A percentile compares a stretch with the other conserved stretches of the same genome.
Conservation (phyloP, 2,113 vertebrate genomes). For the Dromaius novaehollandiae region DNA sequence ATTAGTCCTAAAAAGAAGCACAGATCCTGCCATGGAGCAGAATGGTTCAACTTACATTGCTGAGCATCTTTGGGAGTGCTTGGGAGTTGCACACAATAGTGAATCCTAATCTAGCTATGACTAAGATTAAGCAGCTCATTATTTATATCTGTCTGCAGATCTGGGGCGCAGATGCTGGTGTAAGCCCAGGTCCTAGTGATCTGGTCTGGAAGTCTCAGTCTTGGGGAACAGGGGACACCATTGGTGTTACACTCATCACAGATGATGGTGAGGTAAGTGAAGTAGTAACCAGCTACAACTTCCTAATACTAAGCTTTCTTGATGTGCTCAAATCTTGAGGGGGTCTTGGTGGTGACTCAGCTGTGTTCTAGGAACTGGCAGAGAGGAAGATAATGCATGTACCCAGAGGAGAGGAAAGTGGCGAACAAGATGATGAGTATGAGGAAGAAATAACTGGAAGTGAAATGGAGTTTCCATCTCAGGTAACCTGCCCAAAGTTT, state of each 20-base stretch:
- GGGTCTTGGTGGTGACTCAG: not conserved
- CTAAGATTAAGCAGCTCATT: not conserved
- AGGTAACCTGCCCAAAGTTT: constrained; percentile 65
- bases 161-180: constrained; percentile 80
- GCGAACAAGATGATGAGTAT: constrained; percentile 76
- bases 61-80: not conserved
- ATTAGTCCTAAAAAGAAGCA: not conserved
- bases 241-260: constrained; percentile 78
- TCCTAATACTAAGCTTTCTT: not conserved
- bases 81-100: not conserved
- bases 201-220: constrained; percentile 80
- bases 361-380: constrained; percentile 76
- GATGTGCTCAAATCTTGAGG: not conserved
- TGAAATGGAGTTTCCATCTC: constrained; percentile 67
- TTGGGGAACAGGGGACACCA: constrained; percentile 74
- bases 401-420: constrained; percentile 41
- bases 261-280: constrained; percentile 75
- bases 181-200: constrained; percentile 72
- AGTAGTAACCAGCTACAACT: not conserved
- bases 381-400: constrained; percentile 72
- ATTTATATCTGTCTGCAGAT: constrained; percentile 72
- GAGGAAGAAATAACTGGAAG: constrained; percentile 70
- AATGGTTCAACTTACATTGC: not conserved
- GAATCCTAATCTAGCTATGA: not conserved
- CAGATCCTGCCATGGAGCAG: not conserved